Base-by-base conservation (phyloP, 2,113 vertebrate species). In the Monarcha castaneiventris region DNA sequence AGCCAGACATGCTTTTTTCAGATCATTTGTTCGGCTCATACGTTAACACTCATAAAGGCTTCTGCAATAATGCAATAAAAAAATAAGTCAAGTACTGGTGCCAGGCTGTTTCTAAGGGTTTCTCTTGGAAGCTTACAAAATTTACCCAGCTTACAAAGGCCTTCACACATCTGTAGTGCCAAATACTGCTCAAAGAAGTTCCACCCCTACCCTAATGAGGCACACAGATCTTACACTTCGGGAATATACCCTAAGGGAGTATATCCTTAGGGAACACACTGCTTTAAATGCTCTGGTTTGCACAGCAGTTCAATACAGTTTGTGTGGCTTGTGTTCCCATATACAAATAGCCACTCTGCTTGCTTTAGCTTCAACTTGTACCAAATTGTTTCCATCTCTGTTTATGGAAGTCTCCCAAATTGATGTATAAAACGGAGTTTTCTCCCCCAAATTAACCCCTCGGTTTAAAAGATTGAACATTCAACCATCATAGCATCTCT, bases 281-380 rank as follows among this genome's bases (percentile, higher is more conserved):
- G 49, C 72, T 88, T 88, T 51, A 72, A 93, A 71, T 16, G 58
- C 55, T 71, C 91, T 85, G 58, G 12, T 85, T 90, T 83, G 75
- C 37, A 3, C 16, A 69, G 69, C 16, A 59, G 62, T 12, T 91
- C 82, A 56, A 52, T 55, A 39, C 84, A 61, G 20, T 19, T 25
- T 14, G 44, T 5, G 0, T 48, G 69, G 41, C 54, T 54, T 66
- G 16, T 1, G 7, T 8, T 82, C 43, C 33, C 19, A 5, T 4
- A 12, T 2, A 67, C 25, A 71, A 81, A 35, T 3, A 44, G 9
- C 71, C 71, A 61, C 23, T 56, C 49, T 46, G 26, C 56, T 56
- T 22, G 33, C 10, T 56, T 56, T 43, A 78, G 14, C 33, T 75
- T 51, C 1, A 2, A 29, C 20, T 59, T 37, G 8, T 7, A 87